Evolutionary conservation across 1,140 invertebrate species (phyloP).

Genomic region (Drosophila trapezifrons): DNA sequence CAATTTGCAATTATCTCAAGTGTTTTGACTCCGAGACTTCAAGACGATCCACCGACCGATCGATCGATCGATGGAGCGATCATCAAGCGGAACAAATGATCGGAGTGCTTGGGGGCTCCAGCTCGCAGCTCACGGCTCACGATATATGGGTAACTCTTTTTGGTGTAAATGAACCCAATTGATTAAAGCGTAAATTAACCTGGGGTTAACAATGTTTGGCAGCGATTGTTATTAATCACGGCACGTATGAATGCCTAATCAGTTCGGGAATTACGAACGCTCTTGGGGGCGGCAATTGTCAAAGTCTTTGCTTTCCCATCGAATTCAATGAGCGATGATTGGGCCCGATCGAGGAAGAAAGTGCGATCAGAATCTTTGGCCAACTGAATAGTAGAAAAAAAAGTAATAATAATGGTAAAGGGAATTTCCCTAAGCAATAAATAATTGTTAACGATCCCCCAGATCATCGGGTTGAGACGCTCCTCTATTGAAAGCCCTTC

Average conservation of each 20-base stretch:
- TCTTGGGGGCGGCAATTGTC: constrained; percentile 66
- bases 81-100: constrained; percentile 71
- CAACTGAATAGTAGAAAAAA: constrained; percentile 15
- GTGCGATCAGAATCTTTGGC: constrained; percentile 54
- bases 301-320: constrained; percentile 71
- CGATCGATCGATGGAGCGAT: constrained; percentile 27
- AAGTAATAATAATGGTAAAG: constrained; percentile 14
- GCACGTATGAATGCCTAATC: constrained; percentile 80
- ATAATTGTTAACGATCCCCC: constrained; percentile 62
- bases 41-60: constrained; percentile 39
- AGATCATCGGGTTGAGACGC: constrained; percentile 39
- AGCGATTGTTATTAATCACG: constrained; percentile 80
- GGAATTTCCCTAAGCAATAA: constrained; percentile 60
- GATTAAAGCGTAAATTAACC: constrained; percentile 83
- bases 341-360: constrained; percentile 61
- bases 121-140: constrained; percentile 32
- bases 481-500: constrained; percentile 48
- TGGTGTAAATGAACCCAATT: constrained; percentile 83
- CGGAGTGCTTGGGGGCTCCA: constrained; percentile 49
- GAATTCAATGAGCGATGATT: constrained; percentile 81
- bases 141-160: constrained; percentile 12
- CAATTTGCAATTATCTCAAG: constrained; percentile 82
- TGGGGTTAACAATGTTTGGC: constrained; percentile 80
- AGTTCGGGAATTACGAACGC: constrained; percentile 73
- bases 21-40: constrained; percentile 70